phyloP scores from a whole-genome alignment of 2,797 vertebrate species.

The Antrozous pallidus region DNA sequence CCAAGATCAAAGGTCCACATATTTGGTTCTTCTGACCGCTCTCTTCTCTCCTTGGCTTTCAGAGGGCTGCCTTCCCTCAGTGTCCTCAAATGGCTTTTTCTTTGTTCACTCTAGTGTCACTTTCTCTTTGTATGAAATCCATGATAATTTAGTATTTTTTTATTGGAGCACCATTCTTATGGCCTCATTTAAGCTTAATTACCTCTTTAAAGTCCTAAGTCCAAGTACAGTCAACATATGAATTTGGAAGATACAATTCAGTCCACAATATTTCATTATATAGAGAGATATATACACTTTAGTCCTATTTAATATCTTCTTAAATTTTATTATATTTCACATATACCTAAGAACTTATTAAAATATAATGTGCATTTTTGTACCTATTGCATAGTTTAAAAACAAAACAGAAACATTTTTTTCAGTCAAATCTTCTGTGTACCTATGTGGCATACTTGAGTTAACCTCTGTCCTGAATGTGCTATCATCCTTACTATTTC shows the following conservation, averaged over 20 bases:
- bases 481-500: not conserved
- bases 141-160: not conserved
- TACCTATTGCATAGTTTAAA: not conserved
- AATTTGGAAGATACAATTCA: not conserved
- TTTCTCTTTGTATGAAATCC: not conserved
- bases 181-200: not conserved
- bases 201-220: not conserved
- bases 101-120: not conserved
- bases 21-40: not conserved
- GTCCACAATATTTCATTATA: not conserved
- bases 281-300: not conserved
- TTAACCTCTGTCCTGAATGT: not conserved
- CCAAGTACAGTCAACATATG: not conserved
- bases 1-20: not conserved
- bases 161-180: not conserved
- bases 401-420: not conserved
- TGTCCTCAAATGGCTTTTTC: not conserved
- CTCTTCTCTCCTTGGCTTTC: not conserved
- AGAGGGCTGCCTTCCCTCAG: not conserved
- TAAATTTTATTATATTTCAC: not conserved
- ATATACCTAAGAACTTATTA: not conserved
- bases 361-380: not conserved
- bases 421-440: not conserved
- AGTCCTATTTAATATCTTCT: not conserved
- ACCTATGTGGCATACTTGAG: not conserved